Conservation (phyloP, 2,113 vertebrate species). For the Condylura cristata region DNA sequence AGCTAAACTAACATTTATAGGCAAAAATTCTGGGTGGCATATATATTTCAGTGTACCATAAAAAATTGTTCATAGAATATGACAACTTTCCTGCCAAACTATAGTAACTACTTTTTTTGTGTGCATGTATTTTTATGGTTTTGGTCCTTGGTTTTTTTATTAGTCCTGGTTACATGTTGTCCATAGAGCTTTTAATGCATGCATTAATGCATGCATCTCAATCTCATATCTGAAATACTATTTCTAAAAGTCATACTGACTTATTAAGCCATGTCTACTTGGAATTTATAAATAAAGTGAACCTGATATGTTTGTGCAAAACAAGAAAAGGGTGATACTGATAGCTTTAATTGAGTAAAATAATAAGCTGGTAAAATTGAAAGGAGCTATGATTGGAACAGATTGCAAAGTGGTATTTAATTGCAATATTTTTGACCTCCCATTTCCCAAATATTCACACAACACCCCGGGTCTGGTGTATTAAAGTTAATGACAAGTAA, state of each 20-base stretch:
- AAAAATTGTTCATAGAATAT: background rate
- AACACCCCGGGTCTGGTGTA: background rate
- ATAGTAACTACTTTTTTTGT: background rate
- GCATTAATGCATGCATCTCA: background rate
- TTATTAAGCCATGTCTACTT: background rate
- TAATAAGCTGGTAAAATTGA: background rate
- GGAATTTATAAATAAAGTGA: background rate
- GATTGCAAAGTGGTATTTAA: background rate
- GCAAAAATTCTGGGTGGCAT: background rate
- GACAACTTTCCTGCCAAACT: background rate
- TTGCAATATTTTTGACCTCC: background rate
- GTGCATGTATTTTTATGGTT: background rate
- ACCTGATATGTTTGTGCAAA: background rate
- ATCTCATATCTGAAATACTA: background rate
- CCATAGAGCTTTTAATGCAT: background rate
- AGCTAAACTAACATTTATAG: constrained; percentile 48
- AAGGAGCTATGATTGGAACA: background rate
- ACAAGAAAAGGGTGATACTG: background rate
- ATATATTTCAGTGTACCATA: background rate
- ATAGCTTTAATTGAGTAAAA: background rate
- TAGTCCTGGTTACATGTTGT: background rate
- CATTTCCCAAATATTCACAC: background rate
- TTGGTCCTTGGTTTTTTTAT: constrained; percentile 13
- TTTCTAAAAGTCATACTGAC: constrained; percentile 5
- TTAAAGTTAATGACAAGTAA: background rate